Evolutionary conservation across 2,113 vertebrate species (phyloP), one percentile per base, ranked within the genome.

Genomic region (Anoplopoma fimbria): DNA sequence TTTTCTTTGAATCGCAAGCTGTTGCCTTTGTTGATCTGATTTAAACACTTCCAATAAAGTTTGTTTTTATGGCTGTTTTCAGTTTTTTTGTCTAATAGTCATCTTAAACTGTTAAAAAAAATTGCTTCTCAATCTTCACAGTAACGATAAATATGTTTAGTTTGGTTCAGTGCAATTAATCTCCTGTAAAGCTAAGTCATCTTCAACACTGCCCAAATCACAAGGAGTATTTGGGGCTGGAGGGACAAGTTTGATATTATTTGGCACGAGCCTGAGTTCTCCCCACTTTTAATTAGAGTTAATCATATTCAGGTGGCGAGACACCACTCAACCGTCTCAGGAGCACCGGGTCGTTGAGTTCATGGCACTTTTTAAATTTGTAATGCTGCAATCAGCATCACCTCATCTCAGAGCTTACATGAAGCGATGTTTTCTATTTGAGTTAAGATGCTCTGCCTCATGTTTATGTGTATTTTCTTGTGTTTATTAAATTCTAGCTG

Each of bases 221-320:
- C 51, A 25, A 25, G 25, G 3, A 40, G 75, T 53, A 17, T 78
- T 51, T 53, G 7, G n/a, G 25, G 19, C 5, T 29, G 3, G 15
- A 38, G 10, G 40, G 7, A 61, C 10, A 47, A 33, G 57, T 75
- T 77, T 42, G 33, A 82, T 71, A 74, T 81, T 64, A 73, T 65
- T 14, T 51, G 63, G 13, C 70, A 62, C 42, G 61, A 68, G 13
- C 70, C 55, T 42, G 61, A 68, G 42, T 23, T 14, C 57, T 63
- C 27, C 42, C 69, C 42, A 36, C 4, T 47, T 69, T 58, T 79
- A 45, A 69, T 63, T n/a, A 38, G 36, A 4, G 45, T 74, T 84
- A 70, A 84, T 84, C 4, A 79, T 70, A 64, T 69, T 57, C 65
- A 38, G 12, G 23, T 63, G 23, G 33, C 14, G 3, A 74, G 55